Base-by-base conservation (phyloP, 2,113 vertebrate genomes). In the Promerops cafer region DNA sequence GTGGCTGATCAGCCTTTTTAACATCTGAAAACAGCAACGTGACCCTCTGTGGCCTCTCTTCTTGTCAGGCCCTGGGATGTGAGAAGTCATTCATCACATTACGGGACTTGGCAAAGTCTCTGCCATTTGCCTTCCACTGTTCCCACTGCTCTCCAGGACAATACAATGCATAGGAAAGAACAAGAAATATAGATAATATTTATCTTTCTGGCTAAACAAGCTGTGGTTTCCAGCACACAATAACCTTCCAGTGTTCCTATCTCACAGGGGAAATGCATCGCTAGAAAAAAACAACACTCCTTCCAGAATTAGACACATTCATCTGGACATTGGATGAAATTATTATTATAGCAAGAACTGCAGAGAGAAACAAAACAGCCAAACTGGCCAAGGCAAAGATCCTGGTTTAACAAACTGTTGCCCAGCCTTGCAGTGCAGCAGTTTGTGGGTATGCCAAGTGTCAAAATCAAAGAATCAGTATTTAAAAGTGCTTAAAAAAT, bases 111-210 rank as follows among this genome's bases (percentile, higher is more conserved):
- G 89, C 94, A 93, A 86, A 33, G 64, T 88, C 75, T 74, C 85
- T 85, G 71, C 53, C 47, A 0, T 93, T 83, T 74, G 91, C 90
- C 66, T 96, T 95, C 85, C 87, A 93, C 70, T 90, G 89, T 95
- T 96, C 79, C 85, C 92, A 77, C 82, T 92, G 54, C 54, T 95
- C n/a, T 69, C 40, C 54, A 80, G 66, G 90, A 96, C 92, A 93
- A 93, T 86, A 94, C 79, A 96, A 90, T 87, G 94, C 90, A 88
- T 90, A 96, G 90, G 94, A 96, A 96, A 91, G 93, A 92, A 90
- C 87, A 77, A 96, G 95, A 95, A 95, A 91, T 88, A 93, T 16
- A 93, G 94, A 97, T 95, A 96, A 80, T 95, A 69, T 83, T 96
- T 96, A 79, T 97, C 94, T 96, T 95, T 95, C 71, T 96, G 79